Evolutionary conservation across 2,797 vertebrate genomes (phyloP), one percentile per base, ranked within the genome.

Genomic region (Diplodus sargus): DNA sequence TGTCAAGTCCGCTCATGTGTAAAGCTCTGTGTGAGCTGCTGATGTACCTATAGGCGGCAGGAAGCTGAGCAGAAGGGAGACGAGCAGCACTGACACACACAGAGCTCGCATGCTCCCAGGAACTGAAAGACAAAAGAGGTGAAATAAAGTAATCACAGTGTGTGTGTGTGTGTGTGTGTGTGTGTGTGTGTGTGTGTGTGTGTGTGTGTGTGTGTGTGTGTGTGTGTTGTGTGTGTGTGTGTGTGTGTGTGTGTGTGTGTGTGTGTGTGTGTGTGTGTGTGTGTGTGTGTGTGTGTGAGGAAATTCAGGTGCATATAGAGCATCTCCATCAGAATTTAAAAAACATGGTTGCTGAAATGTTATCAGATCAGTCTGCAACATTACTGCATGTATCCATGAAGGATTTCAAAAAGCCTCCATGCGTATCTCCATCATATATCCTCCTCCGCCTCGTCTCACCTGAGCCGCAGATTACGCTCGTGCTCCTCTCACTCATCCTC

Each of bases 1-100:
- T 58, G 54, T 76, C 64, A 70, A 25, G 22, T 74, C 59, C 4
- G 2, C 18, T 75, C 5, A 49, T 49, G 39, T 42, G 56, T 45
- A 17, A 57, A 28, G 13, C 5, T 22, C 10, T 43, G 12, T 23
- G 10, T 54, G 18, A 61, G n/a, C 0, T 28, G 53, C 56, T 74
- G 49, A 76, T 76, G 23, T 34, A 87, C 84, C 83, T 79, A 82
- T 34, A 43, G 65, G 79, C 76, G 57, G 30, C 57, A 74, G 52
- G 70, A 16, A 67, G 49, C 61, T 5, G 45, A 87, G 56, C 60
- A 82, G 73, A 2, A 83, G 22, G 43, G 30, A 85, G 22, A 12
- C 81, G 54, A 82, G 52, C 52, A 89, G 61, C 63, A 53, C 43
- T 4, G 54, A 67, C 22, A 51, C 22, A 3, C 14, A 70, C 11